Evolutionary conservation across 2,888 invertebrate genomes (phyloP), one percentile per base, ranked within the genome.

Genomic region (Limnephilus marmoratus): DNA sequence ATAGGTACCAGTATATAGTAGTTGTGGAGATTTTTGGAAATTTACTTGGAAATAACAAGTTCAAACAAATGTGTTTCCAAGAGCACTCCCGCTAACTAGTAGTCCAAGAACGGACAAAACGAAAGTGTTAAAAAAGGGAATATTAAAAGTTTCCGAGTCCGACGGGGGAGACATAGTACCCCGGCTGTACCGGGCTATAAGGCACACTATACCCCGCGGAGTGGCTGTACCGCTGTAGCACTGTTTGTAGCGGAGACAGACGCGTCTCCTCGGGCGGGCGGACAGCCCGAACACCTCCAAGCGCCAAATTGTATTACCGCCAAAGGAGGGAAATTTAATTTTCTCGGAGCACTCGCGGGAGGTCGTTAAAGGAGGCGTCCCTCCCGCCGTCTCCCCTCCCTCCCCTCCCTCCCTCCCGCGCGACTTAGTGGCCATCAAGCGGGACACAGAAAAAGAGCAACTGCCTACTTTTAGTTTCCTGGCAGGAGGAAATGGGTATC

Each of bases 301-400:
- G 68, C 87, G 87, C 53, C 85, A 86, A 87, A 87, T 87, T 68
- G 87, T 87, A 87, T 87, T 87, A 87, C 87, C 49, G 53, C 85
- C 85, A 34, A 87, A 87, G 87, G 87, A 87, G 53, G 87, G 53
- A 87, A 87, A 87, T 87, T 49, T 49, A 87, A 87, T 87, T 87
- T 86, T 53, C 29, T 87, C 83, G 24, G 83, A 34, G 83, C 83
- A 41, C 83, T 41, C 83, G 83, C 83, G 83, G 83, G 83, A 83
- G 37, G 37, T 83, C 83, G 83, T 83, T 83, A 83, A 83, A 34
- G 83, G 34, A 37, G 83, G 37, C 24, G 83, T 37, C 34, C 29
- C 18, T 18, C 83, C 37, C 13, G 13, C 15, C 31, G 18, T 18
- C 3, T 15, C 82, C 34, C 15, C 4, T 9, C 34, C 18, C 15